These are phyloP conservation scores for Xenus cinereus DNA, from an alignment of 2,113 vertebrate genomes.

Conservation along the genomic window DNA sequence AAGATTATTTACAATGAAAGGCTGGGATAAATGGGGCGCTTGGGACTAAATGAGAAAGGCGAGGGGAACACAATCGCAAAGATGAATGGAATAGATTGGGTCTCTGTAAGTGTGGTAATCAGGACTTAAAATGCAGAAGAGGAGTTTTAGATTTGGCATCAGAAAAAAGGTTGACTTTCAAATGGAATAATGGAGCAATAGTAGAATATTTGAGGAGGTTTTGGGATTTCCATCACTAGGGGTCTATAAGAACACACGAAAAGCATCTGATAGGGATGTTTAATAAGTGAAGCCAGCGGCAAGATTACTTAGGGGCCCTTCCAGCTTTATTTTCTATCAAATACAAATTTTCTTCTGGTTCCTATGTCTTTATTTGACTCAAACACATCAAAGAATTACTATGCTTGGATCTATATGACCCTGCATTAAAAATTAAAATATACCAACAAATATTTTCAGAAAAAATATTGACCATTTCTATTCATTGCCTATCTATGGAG, in stretches of 20 bases:
- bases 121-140: not conserved
- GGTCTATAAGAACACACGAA: not conserved
- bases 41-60: not conserved
- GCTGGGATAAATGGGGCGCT: not conserved
- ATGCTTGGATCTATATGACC: not conserved
- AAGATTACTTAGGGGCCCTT: not conserved
- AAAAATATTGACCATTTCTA: not conserved
- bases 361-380: not conserved
- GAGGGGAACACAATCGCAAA: not conserved
- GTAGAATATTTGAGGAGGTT: not conserved
- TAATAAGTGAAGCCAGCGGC: not conserved
- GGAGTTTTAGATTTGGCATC: not conserved
- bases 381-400: not conserved
- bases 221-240: not conserved
- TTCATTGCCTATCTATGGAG: not conserved
- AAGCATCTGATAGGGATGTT: not conserved
- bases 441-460: not conserved
- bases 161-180: not conserved
- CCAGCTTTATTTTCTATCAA: not conserved
- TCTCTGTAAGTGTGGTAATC: not conserved
- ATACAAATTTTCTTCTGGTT: not conserved
- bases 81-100: not conserved
- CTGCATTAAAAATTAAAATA: not conserved
- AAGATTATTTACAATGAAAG: not conserved
- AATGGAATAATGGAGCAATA: not conserved